Evolutionary conservation across 2,888 invertebrate species (phyloP), one percentile per base, ranked within the genome.

Genomic region (Pyrrhia umbra): DNA sequence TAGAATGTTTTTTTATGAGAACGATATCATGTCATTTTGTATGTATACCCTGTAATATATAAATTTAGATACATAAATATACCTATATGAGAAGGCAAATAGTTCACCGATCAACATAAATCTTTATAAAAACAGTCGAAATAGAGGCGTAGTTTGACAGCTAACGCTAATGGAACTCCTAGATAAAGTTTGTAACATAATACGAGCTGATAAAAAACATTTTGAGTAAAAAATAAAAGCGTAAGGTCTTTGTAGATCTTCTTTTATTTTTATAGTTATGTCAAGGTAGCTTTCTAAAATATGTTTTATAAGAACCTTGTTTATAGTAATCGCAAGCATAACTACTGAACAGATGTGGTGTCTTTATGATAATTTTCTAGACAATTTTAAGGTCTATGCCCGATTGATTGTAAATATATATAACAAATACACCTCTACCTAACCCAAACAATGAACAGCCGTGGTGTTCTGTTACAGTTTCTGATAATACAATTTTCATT

Each of bases 151-250:
- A 20, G 18, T 30, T 64, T 47, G 30, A 69, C 42, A 58, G 63
- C 42, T 25, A 43, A 47, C 49, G 49, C 56, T 70, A 70, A 60
- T 70, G 67, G 58, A 72, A 76, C 58, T 42, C 39, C 27, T 58
- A 62, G 40, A 66, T 40, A 21, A 45, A 47, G 60, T 9, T 34
- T 34, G 9, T 60, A 57, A 65, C 27, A 43, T 56, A 40, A 71
- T 59, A 58, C 54, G 23, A 45, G 20, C 52, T 8, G 49, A 57
- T 18, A 45, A 37, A 34, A 52, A 13, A 50, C 37, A 49, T 49
- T 52, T 72, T 49, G 30, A 47, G 15, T 6, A 16, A 21, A 4
- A 42, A 71, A 42, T 51, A 25, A 56, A 34, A 47, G 16, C 16
- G 37, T n/a, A n/a, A 23, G 65, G 21, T 18, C n/a, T n/a, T n/a